Percentiles rank a stretch among this genome's conserved stretches.
Evolutionary conservation across 1,140 invertebrate species (phyloP).

Genomic region (Reticulitermes speratus): DNA sequence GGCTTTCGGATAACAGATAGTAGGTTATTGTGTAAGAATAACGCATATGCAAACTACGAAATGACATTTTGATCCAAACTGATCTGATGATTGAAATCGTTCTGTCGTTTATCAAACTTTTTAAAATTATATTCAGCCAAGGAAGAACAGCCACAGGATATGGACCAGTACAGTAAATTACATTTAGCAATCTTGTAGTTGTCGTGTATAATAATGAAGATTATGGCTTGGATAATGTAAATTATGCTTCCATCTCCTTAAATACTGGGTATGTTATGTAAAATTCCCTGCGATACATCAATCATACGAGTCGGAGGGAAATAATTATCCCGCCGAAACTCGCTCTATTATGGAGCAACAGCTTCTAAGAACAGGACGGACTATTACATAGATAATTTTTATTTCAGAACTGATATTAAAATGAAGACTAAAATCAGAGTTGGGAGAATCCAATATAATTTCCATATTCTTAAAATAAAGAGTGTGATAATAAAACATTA

Average conservation of each 20-base stretch:
- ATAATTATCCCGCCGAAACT: not conserved
- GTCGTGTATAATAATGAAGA: not conserved
- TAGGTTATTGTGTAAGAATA: not conserved
- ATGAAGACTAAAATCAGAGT: not conserved
- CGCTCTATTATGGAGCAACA: not conserved
- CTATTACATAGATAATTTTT: not conserved
- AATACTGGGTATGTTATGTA: slow-evolving; percentile 1
- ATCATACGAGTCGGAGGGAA: not conserved
- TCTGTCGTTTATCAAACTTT: not conserved
- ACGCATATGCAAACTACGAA: not conserved
- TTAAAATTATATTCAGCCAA: not conserved
- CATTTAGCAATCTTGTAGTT: not conserved
- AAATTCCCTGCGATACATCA: slow-evolving; percentile 15
- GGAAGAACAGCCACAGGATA: not conserved
- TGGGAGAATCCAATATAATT: not conserved
- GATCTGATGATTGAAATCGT: not conserved
- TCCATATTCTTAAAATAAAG: not conserved
- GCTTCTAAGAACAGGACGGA: not conserved
- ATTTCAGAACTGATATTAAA: not conserved
- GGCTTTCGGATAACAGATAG: not conserved
- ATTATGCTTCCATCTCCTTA: not conserved
- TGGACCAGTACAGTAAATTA: not conserved
- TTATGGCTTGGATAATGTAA: not conserved
- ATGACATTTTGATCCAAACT: not conserved
- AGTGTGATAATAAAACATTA: not conserved